Evolutionary conservation across 2,888 invertebrate species (phyloP).

Genomic region (Perithous albicinctus): DNA sequence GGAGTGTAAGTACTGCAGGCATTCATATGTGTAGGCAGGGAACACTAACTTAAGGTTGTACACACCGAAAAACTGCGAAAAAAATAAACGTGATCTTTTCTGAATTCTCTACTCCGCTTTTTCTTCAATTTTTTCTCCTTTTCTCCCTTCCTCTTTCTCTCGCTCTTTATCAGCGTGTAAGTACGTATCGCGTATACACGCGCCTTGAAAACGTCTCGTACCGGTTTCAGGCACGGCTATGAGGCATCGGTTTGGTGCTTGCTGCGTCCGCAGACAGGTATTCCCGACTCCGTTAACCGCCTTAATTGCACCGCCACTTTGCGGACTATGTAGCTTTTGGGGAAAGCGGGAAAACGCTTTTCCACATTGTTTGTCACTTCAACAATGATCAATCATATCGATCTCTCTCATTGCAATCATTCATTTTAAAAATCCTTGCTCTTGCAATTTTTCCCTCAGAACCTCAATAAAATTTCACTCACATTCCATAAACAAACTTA

Average conservation of each 20-base stretch:
- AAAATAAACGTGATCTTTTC: too few relatives aligned
- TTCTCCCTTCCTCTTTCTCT: conserved; percentile 1
- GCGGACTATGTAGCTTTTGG: conserved; percentile 25
- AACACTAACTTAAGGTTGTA: conserved; percentile 23
- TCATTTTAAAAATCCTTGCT: not conserved
- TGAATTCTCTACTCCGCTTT: too few relatives aligned
- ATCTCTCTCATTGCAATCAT: not conserved
- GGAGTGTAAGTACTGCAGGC: conserved; percentile 9
- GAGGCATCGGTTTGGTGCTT: conserved; percentile 46
- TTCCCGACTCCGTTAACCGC: conserved; percentile 80
- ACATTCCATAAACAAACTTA: not conserved
- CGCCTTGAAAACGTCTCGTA: conserved; percentile 72
- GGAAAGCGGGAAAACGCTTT: conserved; percentile 50
- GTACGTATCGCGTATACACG: conserved; percentile 40
- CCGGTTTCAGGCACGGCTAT: conserved; percentile 77
- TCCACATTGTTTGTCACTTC: not conserved
- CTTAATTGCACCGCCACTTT: conserved; percentile 75
- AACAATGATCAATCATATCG: not conserved
- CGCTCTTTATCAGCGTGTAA: conserved; percentile 53
- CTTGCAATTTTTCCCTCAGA: not conserved
- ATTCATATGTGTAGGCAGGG: conserved; percentile 22
- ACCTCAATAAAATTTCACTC: not conserved
- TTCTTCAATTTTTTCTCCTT: not conserved
- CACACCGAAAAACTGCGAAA: not conserved
- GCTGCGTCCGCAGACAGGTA: conserved; percentile 76